Percentiles rank a stretch among this genome's conserved stretches.
These are phyloP conservation scores for Iselma pallidipennis DNA, from an alignment of 2,888 invertebrate species.

Conservation along the genomic window DNA sequence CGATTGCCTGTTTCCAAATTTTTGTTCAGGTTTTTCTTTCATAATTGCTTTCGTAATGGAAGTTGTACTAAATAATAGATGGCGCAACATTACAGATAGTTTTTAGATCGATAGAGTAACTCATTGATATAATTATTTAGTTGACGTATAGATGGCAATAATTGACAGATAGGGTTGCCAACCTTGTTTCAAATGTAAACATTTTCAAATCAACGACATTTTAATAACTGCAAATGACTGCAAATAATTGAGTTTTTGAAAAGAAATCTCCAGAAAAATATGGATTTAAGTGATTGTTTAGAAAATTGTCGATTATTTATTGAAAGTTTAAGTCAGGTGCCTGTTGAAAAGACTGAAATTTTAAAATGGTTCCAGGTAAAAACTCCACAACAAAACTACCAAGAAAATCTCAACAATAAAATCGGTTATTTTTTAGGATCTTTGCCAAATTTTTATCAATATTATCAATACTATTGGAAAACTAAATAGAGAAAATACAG, in stretches of 20 bases:
- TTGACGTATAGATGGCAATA: neutral
- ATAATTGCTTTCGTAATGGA: no score
- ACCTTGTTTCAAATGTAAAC: neutral
- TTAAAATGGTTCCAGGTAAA: constrained; percentile 30
- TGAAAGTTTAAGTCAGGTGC: neutral
- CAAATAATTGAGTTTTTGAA: no score
- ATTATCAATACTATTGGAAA: constrained; percentile 24
- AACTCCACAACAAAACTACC: neutral
- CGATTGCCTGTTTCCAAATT: no score
- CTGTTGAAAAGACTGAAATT: constrained; percentile 16
- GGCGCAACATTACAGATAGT: no score
- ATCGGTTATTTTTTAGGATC: constrained; percentile 22
- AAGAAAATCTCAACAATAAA: neutral
- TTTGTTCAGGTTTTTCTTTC: no score
- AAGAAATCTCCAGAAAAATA: neutral
- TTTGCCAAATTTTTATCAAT: constrained; percentile 27
- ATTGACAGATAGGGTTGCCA: neutral
- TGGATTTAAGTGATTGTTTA: neutral
- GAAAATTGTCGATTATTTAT: neutral
- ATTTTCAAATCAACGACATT: neutral
- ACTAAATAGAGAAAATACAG: constrained; percentile 17
- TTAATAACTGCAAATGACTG: neutral
- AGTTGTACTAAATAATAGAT: no score
- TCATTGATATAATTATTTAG: no score
- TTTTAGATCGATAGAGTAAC: no score